Percentiles rank a stretch among this genome's conserved stretches.
These are phyloP conservation scores for Drosophila repleta DNA, from an alignment of 1,140 invertebrate genomes.

Conservation along the genomic window DNA sequence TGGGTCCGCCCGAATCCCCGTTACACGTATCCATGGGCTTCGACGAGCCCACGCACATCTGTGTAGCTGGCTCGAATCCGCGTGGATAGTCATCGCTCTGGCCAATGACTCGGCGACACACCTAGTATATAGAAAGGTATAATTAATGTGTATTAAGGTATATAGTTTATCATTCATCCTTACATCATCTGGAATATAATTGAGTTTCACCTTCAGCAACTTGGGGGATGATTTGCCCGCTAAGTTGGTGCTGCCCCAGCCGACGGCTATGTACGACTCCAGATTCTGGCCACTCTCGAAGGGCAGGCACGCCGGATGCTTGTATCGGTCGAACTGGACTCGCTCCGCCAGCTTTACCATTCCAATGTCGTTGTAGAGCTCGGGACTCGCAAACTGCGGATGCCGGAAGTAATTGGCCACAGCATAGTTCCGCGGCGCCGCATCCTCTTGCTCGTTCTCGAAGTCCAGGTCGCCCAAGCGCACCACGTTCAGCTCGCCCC, in stretches of 20 bases:
- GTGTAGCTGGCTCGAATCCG: constrained; percentile 84
- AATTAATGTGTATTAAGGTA: no score
- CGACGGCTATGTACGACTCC: constrained; percentile 61
- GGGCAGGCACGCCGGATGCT: constrained; percentile 77
- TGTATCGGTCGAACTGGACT: constrained; percentile 66
- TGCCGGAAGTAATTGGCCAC: constrained; percentile 50
- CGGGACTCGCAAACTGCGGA: constrained; percentile 53
- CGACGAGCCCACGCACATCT: constrained; percentile 89
- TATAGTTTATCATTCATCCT: neutral
- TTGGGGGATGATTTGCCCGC: constrained; percentile 57
- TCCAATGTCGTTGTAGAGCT: constrained; percentile 75
- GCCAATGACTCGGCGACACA: constrained; percentile 69
- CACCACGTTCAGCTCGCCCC: constrained; percentile 67
- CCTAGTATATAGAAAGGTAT: neutral
- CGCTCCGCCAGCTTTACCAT: constrained; percentile 53
- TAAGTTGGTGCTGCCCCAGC: constrained; percentile 62
- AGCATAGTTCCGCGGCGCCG: constrained; percentile 59
- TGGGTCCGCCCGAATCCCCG: constrained; percentile 77
- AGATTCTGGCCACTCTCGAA: constrained; percentile 37
- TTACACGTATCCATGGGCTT: constrained; percentile 83
- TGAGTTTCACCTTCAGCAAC: constrained; percentile 85
- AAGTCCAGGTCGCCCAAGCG: constrained; percentile 75
- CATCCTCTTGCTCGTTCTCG: constrained; percentile 54
- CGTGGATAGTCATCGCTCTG: constrained; percentile 72
- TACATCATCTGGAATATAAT: constrained; percentile 57